phyloP scores from a whole-genome alignment of 1,140 invertebrate species.

The Monomorium pharaonis region DNA sequence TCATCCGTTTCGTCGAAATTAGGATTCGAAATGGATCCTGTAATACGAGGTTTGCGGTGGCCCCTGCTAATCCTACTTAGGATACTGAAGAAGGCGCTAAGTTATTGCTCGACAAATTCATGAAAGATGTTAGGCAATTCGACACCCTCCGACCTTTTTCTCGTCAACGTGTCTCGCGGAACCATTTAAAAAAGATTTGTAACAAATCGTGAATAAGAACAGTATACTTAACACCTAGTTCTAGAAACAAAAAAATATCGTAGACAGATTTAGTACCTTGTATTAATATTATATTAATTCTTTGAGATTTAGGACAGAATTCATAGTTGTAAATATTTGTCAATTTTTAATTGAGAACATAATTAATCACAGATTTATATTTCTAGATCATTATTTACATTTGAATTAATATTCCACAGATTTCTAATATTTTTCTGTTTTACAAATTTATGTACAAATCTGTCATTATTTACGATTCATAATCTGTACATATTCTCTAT shows the following conservation, averaged over 20 bases:
- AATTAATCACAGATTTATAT: too few species aligned
- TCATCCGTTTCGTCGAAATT: constrained; percentile 69
- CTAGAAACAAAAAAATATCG: not conserved
- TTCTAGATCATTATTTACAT: too few species aligned
- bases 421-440: too few species aligned
- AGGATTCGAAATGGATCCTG: constrained; percentile 73
- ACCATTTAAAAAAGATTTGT: constrained; percentile 12
- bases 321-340: too few species aligned
- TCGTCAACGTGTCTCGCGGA: not conserved
- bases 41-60: constrained; percentile 70
- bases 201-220: not conserved
- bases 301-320: not conserved
- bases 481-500: too few species aligned
- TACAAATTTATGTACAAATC: too few species aligned
- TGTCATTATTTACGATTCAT: too few species aligned
- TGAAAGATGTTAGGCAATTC: constrained; percentile 60
- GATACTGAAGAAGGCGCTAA: constrained; percentile 60
- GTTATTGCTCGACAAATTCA: constrained; percentile 70
- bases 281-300: not conserved
- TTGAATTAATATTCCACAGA: too few species aligned
- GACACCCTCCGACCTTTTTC: constrained; percentile 43
- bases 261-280: not conserved
- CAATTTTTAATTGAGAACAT: too few species aligned
- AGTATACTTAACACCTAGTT: not conserved
- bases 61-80: constrained; percentile 60